Evolutionary conservation across 2,888 invertebrate species (phyloP), one percentile per base, ranked within the genome.

Genomic region (Torymus tubicola): DNA sequence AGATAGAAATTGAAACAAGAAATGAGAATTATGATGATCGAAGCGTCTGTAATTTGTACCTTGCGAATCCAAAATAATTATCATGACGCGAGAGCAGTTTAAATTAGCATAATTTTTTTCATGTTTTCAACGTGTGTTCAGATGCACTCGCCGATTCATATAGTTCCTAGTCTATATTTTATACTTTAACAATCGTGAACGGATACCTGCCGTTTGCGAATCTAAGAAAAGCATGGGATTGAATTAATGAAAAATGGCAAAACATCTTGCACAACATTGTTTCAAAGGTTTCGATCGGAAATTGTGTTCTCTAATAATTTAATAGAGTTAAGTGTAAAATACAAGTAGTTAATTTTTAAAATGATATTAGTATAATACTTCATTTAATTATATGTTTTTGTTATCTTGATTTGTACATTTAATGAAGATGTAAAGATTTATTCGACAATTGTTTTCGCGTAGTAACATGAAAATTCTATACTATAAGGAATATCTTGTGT

Each of bases 121-220:
- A 76, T 68, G 8, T 50, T 80, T 80, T 77, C 42, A 63, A 52
- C 13, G 24, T 75, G 71, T 61, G 67, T 50, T n/a, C 16, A 71
- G 12, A 24, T 53, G 61, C 52, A 50, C 18, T n/a, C 58, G 67
- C 50, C 65, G 21, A 77, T 81, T 81, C 31, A 64, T 72, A 78
- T 75, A 81, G 81, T 81, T 81, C 79, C 81, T 81, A 81, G 79
- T 18, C 42, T 76, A 76, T 74, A 76, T 79, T 79, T 76, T 79
- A 58, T 79, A 81, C 74, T 78, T 81, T 67, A n/a, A 71, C 14
- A 71, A 61, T 67, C 61, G 61, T 50, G 42, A 75, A 80, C 12
- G 42, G 42, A 42, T 8, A 42, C 42, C 8, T 42, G 42, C 8
- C 42, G 42, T 42, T 42, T 42, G 42, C 42, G 42, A 42, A 42